phyloP scores from a whole-genome alignment of 1,140 invertebrate species.

The Neotoxoptera formosana region DNA sequence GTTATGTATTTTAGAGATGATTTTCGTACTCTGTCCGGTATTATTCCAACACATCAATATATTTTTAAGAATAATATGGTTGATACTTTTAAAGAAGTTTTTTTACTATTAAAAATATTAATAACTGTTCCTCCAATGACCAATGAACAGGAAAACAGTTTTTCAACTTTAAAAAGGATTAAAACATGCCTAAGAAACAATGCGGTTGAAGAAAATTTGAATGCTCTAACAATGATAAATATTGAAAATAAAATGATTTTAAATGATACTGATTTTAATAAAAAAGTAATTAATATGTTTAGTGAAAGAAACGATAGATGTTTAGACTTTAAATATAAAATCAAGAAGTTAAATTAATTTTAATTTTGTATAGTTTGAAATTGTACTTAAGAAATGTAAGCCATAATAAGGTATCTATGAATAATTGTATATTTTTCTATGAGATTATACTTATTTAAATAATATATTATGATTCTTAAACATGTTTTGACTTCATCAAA shows the following conservation, averaged over 20 bases:
- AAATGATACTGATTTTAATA: not conserved
- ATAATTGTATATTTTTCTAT: too few relatives aligned
- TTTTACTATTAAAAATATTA: slow-evolving; percentile 60
- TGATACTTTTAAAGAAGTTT: slow-evolving; percentile 60
- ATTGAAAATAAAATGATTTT: slow-evolving; percentile 17
- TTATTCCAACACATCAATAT: not conserved
- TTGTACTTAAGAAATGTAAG: too few relatives aligned
- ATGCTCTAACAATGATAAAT: slow-evolving; percentile 50
- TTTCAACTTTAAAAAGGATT: slow-evolving; percentile 60
- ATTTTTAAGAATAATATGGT: slow-evolving; percentile 55
- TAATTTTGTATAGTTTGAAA: not conserved
- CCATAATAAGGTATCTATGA: too few relatives aligned
- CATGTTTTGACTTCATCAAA: too few relatives aligned
- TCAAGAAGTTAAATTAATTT: not conserved
- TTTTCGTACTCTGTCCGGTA: not conserved
- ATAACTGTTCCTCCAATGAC: slow-evolving; percentile 60
- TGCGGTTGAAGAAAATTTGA: slow-evolving; percentile 57
- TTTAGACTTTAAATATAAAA: not conserved
- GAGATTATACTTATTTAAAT: too few relatives aligned
- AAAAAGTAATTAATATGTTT: not conserved
- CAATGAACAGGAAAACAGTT: slow-evolving; percentile 51
- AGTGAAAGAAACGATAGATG: not conserved
- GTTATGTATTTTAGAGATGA: slow-evolving; percentile 1
- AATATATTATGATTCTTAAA: too few relatives aligned
- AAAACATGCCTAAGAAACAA: slow-evolving; percentile 59